phyloP scores from a whole-genome alignment of 2,797 vertebrate genomes.

The Distichodus sexfasciatus region DNA sequence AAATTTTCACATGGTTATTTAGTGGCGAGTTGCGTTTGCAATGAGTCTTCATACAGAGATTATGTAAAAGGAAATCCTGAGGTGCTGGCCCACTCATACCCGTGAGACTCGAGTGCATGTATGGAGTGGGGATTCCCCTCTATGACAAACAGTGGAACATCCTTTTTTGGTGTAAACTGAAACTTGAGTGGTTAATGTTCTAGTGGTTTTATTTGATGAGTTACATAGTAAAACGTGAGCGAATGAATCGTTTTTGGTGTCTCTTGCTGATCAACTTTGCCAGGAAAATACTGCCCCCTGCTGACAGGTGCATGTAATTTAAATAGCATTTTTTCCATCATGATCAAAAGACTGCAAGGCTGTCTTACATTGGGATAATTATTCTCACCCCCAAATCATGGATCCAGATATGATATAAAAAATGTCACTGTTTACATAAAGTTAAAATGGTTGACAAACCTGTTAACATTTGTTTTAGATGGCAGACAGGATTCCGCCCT shows the following conservation, averaged over 20 bases:
- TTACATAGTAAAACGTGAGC: conserved; percentile 36
- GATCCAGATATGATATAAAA: too few relatives aligned
- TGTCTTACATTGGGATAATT: too few relatives aligned
- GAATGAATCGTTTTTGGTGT: neutral
- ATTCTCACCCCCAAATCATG: too few relatives aligned
- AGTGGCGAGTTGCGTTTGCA: neutral
- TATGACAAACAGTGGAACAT: neutral
- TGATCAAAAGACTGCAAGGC: too few relatives aligned
- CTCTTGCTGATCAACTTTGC: neutral
- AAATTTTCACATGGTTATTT: neutral
- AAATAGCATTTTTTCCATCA: too few relatives aligned
- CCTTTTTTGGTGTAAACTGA: conserved; percentile 14
- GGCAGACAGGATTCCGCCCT: conserved; percentile 81
- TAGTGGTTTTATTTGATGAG: conserved; percentile 21
- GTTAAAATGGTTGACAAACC: neutral
- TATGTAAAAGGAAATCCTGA: neutral
- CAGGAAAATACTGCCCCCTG: neutral
- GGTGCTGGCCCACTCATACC: conserved; percentile 36
- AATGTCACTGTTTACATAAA: too few relatives aligned
- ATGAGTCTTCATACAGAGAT: neutral
- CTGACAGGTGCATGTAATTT: too few relatives aligned
- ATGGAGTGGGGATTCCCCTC: conserved; percentile 29
- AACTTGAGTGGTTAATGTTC: neutral
- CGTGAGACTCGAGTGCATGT: neutral
- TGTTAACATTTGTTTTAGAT: conserved; percentile 57